These are phyloP conservation scores for Craseonycteris thonglongyai DNA, from an alignment of 2,113 vertebrate genomes.

Conservation along the genomic window DNA sequence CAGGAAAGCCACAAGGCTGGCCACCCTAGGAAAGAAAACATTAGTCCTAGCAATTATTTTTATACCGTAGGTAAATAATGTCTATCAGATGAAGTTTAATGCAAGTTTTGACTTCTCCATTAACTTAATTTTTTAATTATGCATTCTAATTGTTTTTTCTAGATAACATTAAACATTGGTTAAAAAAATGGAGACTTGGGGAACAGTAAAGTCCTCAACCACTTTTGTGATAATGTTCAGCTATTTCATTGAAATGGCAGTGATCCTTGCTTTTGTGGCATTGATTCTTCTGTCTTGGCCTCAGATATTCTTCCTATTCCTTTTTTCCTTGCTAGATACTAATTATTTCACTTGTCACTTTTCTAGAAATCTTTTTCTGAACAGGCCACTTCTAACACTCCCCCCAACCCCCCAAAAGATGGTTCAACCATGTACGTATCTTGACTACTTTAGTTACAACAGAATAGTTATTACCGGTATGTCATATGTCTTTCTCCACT, in stretches of 20 bases:
- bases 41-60: neutral
- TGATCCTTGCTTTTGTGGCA: neutral
- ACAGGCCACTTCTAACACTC: neutral
- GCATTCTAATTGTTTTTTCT: conserved; percentile 6
- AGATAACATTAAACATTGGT: conserved; percentile 4
- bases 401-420: neutral
- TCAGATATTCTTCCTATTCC: neutral
- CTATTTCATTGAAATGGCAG: neutral
- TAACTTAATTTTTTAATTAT: conserved; percentile 27
- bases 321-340: neutral
- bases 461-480: neutral
- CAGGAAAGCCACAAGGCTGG: too few species aligned
- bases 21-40: too few species aligned
- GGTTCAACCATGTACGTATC: neutral
- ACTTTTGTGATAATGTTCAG: neutral
- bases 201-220: neutral
- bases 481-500: neutral
- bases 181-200: neutral
- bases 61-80: neutral
- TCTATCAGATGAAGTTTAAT: neutral
- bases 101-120: neutral
- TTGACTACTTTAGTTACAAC: neutral
- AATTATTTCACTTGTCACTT: neutral
- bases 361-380: neutral
- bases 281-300: neutral